Percentiles rank a stretch among this genome's conserved stretches.
These are phyloP conservation scores for Chionoecetes opilio DNA, from an alignment of 1,140 invertebrate genomes.

Conservation along the genomic window DNA sequence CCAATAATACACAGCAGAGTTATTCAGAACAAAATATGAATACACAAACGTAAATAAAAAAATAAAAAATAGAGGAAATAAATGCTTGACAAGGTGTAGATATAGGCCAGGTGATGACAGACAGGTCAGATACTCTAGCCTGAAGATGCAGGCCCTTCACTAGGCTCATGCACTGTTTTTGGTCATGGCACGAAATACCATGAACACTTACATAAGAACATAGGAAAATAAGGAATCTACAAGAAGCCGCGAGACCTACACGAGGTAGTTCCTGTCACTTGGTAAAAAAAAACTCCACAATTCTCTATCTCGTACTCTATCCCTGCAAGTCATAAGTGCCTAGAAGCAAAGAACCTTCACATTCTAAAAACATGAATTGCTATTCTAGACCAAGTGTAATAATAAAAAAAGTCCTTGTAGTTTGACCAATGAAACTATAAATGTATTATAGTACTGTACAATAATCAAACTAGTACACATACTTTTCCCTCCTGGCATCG, in stretches of 20 bases:
- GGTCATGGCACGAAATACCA: neutral
- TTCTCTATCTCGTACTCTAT: no score
- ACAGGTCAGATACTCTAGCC: neutral
- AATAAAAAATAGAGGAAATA: no score
- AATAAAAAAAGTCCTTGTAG: neutral
- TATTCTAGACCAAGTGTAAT: neutral
- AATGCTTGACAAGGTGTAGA: no score
- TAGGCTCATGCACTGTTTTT: neutral
- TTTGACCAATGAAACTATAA: neutral
- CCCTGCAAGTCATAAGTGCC: neutral
- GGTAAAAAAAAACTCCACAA: no score
- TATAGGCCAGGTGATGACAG: no score
- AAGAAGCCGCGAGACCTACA: no score
- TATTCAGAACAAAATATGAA: no score
- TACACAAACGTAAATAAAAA: no score
- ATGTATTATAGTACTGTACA: neutral
- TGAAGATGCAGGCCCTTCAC: neutral
- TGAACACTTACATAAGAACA: neutral
- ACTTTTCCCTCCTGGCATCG: neutral
- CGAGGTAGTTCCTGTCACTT: no score
- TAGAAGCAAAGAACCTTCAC: neutral
- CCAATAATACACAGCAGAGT: no score
- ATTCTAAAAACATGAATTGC: neutral
- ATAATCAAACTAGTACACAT: neutral
- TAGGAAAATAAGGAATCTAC: no score